phyloP scores from a whole-genome alignment of 1,140 invertebrate genomes.

The Drosophila prosaltans region DNA sequence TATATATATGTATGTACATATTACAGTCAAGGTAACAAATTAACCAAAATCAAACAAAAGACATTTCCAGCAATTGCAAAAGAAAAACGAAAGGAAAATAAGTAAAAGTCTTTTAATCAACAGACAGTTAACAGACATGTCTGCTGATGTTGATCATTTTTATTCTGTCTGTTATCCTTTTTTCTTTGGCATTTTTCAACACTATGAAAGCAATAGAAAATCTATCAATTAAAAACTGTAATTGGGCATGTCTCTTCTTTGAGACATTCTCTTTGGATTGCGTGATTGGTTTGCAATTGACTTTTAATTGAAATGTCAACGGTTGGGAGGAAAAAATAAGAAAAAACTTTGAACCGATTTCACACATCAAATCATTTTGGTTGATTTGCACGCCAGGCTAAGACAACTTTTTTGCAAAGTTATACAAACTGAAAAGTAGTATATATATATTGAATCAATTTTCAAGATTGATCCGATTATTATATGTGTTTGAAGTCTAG shows the following conservation, averaged over 20 bases:
- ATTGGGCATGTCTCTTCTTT: background rate
- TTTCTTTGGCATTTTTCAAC: too few species aligned
- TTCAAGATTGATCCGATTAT: constrained; percentile 4
- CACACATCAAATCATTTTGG: constrained; percentile 20
- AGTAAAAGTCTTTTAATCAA: too few species aligned
- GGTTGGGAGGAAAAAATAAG: background rate
- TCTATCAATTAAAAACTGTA: background rate
- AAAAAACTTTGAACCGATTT: constrained; percentile 41
- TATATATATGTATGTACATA: constrained; percentile 27
- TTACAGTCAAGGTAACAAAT: constrained; percentile 5
- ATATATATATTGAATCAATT: background rate
- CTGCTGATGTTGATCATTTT: too few species aligned
- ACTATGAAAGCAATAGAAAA: too few species aligned
- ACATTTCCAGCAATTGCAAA: constrained; percentile 37
- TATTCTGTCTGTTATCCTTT: too few species aligned
- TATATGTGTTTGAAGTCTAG: background rate
- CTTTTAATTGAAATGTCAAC: constrained; percentile 66
- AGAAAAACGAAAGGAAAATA: background rate
- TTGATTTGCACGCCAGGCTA: constrained; percentile 6
- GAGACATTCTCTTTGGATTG: constrained; percentile 50
- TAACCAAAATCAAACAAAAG: constrained; percentile 34
- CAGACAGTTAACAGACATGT: too few species aligned
- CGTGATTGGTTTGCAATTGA: constrained; percentile 35
- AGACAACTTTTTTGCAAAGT: background rate
- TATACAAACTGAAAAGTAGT: too few species aligned